phyloP scores from a whole-genome alignment of 1,140 invertebrate genomes.

The Anthonomus grandis region DNA sequence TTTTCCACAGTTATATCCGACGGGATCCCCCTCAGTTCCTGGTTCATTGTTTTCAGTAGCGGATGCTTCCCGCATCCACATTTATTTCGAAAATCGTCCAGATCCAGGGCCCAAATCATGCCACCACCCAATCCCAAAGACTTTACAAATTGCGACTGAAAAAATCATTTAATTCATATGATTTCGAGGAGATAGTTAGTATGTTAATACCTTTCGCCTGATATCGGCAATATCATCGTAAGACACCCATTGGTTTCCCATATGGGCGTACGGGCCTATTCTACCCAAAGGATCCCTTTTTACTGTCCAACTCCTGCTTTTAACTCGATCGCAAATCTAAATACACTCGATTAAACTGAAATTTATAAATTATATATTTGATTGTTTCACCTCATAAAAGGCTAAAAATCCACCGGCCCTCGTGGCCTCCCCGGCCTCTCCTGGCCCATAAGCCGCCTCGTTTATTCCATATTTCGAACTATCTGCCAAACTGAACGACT shows the following conservation, averaged over 20 bases:
- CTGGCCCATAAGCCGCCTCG: constrained; percentile 67
- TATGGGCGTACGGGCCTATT: constrained; percentile 71
- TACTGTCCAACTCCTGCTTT: constrained; percentile 63
- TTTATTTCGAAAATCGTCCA: constrained; percentile 70
- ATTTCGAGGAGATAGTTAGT: not conserved
- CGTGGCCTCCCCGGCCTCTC: constrained; percentile 74
- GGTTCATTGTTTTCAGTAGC: constrained; percentile 56
- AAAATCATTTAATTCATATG: not conserved
- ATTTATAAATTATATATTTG: not conserved
- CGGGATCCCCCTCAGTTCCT: constrained; percentile 51
- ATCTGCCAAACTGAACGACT: constrained; percentile 70
- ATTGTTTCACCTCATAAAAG: constrained; percentile 75
- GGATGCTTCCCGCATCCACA: constrained; percentile 63
- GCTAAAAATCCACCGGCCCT: constrained; percentile 75
- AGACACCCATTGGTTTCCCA: constrained; percentile 76
- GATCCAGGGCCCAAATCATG: constrained; percentile 74
- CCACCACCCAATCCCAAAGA: constrained; percentile 65
- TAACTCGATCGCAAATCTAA: constrained; percentile 63
- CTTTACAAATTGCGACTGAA: constrained; percentile 55
- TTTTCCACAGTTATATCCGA: constrained; percentile 36
- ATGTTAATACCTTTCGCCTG: constrained; percentile 47
- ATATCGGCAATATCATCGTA: constrained; percentile 73
- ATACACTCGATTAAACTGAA: constrained; percentile 7
- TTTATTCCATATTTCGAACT: constrained; percentile 60
- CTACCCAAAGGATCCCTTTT: constrained; percentile 58